Conservation (phyloP, 92 coral and sea anemone species). For the Desmophyllum pertusum region DNA sequence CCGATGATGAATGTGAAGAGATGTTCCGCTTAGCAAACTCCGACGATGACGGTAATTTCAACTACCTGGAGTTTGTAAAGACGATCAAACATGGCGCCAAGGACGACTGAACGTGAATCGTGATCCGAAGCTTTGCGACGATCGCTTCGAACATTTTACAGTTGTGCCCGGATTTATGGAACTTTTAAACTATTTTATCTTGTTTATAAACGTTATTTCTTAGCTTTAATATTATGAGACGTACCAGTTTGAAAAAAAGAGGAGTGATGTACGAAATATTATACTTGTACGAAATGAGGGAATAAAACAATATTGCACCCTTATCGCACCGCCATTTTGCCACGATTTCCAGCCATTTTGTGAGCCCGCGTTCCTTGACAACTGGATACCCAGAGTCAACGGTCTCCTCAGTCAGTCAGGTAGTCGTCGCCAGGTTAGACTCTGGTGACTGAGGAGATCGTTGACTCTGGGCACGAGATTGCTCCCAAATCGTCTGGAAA, state of each 20-base stretch:
- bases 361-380: too few relatives aligned
- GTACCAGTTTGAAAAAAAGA: background rate
- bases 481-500: too few relatives aligned
- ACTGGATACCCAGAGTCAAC: too few relatives aligned
- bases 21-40: constrained; percentile 53
- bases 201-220: background rate
- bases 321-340: background rate
- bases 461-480: too few relatives aligned
- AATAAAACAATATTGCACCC: background rate
- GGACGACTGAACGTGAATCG: constrained; percentile 40
- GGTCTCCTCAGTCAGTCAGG: too few relatives aligned
- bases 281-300: background rate
- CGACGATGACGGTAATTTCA: constrained; percentile 59
- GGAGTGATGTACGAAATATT: background rate
- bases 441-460: too few relatives aligned
- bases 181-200: background rate
- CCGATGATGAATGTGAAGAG: constrained; percentile 47
- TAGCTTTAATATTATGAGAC: background rate
- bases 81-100: constrained; percentile 76
- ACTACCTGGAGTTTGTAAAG: constrained; percentile 63
- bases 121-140: background rate
- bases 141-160: background rate
- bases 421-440: too few relatives aligned
- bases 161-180: background rate
- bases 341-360: too few relatives aligned